These are phyloP conservation scores for Actinostola sp. DNA, from an alignment of 92 coral and sea anemone species.

Conservation along the genomic window DNA sequence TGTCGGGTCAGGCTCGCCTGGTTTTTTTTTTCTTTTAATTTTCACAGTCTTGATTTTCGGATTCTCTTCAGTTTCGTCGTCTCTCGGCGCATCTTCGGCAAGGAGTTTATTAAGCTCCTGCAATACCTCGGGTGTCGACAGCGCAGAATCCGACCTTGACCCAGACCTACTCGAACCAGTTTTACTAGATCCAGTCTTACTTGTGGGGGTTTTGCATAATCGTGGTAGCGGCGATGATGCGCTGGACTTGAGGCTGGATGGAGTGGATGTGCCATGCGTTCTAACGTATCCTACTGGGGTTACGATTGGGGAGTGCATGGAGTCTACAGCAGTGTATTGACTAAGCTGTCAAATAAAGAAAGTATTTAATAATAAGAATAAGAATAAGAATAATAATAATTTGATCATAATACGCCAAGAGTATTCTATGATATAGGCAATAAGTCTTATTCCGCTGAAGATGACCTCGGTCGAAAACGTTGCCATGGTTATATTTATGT, in stretches of 20 bases:
- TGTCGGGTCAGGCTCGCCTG: neutral
- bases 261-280: slow-evolving; percentile 8
- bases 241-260: slow-evolving; percentile 18
- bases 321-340: too few species aligned
- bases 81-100: slow-evolving; percentile 9
- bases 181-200: slow-evolving; percentile 17
- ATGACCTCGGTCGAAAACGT: too few species aligned
- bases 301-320: too few species aligned
- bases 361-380: too few species aligned
- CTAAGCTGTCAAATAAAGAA: too few species aligned
- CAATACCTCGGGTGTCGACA: slow-evolving; percentile 40
- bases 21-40: neutral
- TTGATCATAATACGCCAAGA: too few species aligned
- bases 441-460: too few species aligned
- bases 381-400: too few species aligned
- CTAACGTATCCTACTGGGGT: neutral
- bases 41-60: neutral
- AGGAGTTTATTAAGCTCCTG: slow-evolving; percentile 22
- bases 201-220: slow-evolving; percentile 2
- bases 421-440: too few species aligned
- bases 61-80: slow-evolving; percentile 5
- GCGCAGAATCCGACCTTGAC: slow-evolving; percentile 26
- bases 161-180: slow-evolving; percentile 5
- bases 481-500: too few species aligned
- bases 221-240: slow-evolving; percentile 33